Evolutionary conservation across 2,888 invertebrate species (phyloP), one percentile per base, ranked within the genome.

Genomic region (Polymixis lichenea): DNA sequence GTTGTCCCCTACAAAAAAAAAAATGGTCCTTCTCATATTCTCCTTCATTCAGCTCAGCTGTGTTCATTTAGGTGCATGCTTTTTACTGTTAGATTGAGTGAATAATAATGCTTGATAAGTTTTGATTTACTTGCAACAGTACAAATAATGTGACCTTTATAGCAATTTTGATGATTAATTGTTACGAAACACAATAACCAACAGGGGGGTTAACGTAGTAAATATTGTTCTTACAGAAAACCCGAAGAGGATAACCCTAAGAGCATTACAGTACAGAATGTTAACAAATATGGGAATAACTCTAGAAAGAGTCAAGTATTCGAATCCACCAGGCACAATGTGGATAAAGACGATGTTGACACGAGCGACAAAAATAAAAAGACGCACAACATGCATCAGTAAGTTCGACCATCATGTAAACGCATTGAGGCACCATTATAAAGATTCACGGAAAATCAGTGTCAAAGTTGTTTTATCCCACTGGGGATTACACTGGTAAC

Each of bases 271-370:
- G 93, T 96, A 93, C 95, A 94, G 93, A 95, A 92, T 90, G 92
- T 94, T 87, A 94, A 91, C 92, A 95, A 95, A 94, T 95, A 95
- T 86, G 95, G 95, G 78, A 94, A 92, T 92, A 94, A 91, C 91
- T 95, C 95, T 90, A 94, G 97, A 92, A 97, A 98, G 95, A 97
- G 97, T 88, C 97, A 98, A 90, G 97, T 98, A 84, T 98, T 98
- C 90, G 98, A 98, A 94, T 97, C 98, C 76, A 97, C 97, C 80
- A 94, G 97, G 89, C 98, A 97, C 95, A 98, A 97, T 74, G 97
- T 98, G 82, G 98, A 98, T 85, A 97, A 97, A 89, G 98, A 98
- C 89, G 98, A 98, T 93, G 97, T 97, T 91, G 98, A 98, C 69
- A 97, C 97, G 51, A 97, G 97, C 86, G 98, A 98, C 86, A 98